Percentiles rank a stretch among this genome's conserved stretches.
Conservation (phyloP, 2,113 vertebrate species). For the Tragelaphus scriptus region DNA sequence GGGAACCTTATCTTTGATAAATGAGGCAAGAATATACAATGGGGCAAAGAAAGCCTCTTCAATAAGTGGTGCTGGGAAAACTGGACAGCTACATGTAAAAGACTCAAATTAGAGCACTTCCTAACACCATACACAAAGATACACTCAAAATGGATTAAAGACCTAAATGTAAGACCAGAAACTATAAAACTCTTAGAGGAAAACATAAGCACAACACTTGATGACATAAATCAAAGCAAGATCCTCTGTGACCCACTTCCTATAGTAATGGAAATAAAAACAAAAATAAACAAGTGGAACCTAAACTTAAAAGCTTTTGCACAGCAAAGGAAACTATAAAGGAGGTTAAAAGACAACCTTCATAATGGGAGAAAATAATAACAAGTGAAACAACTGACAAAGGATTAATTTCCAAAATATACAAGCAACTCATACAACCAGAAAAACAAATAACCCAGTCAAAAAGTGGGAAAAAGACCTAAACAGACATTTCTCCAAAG, state of each 20-base stretch:
- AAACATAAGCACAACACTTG: background rate
- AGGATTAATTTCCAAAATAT: background rate
- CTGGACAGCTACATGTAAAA: background rate
- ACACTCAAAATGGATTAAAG: background rate
- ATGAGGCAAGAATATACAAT: background rate
- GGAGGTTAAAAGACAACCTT: background rate
- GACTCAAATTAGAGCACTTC: background rate
- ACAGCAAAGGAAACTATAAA: background rate
- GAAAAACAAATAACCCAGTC: background rate
- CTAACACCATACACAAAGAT: background rate
- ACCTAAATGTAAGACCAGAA: background rate
- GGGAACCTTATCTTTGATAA: background rate
- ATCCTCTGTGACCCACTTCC: background rate
- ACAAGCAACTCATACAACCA: background rate
- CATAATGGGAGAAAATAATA: background rate
- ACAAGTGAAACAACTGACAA: background rate
- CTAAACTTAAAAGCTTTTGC: background rate
- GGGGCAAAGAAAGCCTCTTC: background rate
- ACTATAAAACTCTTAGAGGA: background rate
- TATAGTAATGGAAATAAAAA: background rate
- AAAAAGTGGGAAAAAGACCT: background rate
- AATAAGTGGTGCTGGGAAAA: background rate
- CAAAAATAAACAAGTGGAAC: background rate
- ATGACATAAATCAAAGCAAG: background rate
- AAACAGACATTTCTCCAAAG: background rate